Base-by-base conservation (phyloP, 2,888 invertebrate species). In the Aphrophora alni region DNA sequence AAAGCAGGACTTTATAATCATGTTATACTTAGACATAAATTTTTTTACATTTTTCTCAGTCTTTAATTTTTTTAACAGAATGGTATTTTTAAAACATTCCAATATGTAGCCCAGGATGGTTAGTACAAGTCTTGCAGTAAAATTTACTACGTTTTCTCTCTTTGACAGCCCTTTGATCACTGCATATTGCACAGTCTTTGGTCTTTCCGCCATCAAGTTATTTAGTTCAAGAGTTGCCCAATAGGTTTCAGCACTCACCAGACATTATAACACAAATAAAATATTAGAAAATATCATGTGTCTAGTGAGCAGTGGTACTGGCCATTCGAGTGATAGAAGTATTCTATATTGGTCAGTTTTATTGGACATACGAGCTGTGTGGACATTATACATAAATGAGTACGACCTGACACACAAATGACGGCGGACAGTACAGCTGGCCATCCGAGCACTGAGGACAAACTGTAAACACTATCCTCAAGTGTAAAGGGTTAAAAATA, bases 161-260 rank as follows among this genome's bases (percentile, higher is more conserved):
- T 44, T 44, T 44, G 33, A 4, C n/a, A 4, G 33, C 33, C 33
- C 33, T 44, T 44, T 12, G 2, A 44, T 7, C 44, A 44, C 3
- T 59, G 59, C 21, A 59, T 2, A 59, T 14, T 5, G 10, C 59
- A 59, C 59, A n/a, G 71, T 71, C 71, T 5, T 26, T 71, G 17
- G 5, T 25, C 14, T 71, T 71, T 1, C 27, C n/a, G 26, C 26
- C 28, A 26, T 71, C 26, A 26, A 26, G 25, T 26, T 69, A 69
- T 69, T 69, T 69, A 69, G 69, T 69, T 69, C 24, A 68, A n/a
- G 68, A 69, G 69, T 21, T 69, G 25, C 69, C 27, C 27, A 14
- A 69, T 69, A 69, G 69, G 69, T 69, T 69, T 26, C 69, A 69
- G 69, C 69, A 69, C 69, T 69, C 69, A 69, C 69, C 69, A 26